Evolutionary conservation across 92 coral and sea anemone species (phyloP).

Genomic region (Palythoa heliodiscus): DNA sequence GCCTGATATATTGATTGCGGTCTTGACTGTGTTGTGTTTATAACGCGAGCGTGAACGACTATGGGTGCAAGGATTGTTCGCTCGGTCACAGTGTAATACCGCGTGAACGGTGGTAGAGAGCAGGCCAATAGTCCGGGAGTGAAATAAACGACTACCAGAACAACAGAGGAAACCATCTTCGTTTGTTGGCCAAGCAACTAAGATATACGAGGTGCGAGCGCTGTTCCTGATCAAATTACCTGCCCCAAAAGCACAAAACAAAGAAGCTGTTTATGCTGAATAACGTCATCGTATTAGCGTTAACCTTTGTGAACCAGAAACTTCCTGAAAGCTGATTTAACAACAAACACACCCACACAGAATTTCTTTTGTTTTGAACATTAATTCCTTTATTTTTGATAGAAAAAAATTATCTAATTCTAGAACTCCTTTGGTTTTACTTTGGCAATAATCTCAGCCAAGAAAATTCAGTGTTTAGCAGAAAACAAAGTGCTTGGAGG

Average conservation of each 20-base stretch:
- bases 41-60: slow-evolving; percentile 78
- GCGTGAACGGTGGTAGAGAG: slow-evolving; percentile 54
- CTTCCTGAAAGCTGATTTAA: background rate
- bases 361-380: background rate
- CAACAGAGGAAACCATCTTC: background rate
- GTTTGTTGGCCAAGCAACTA: background rate
- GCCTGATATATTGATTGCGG: slow-evolving; percentile 49
- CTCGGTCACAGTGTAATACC: slow-evolving; percentile 53
- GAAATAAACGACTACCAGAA: background rate
- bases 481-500: no score
- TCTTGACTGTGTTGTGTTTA: slow-evolving; percentile 56
- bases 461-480: no score
- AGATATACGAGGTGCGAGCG: background rate
- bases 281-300: background rate
- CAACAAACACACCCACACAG: background rate
- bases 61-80: slow-evolving; percentile 83
- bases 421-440: no score
- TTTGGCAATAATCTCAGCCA: no score
- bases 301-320: background rate
- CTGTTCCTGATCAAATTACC: background rate
- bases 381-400: no score
- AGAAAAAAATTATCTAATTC: no score
- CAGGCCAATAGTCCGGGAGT: slow-evolving; percentile 49
- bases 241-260: background rate
- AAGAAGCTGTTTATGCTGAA: background rate